Evolutionary conservation across 2,888 invertebrate genomes (phyloP).

Genomic region (Exocentrus adspersus): DNA sequence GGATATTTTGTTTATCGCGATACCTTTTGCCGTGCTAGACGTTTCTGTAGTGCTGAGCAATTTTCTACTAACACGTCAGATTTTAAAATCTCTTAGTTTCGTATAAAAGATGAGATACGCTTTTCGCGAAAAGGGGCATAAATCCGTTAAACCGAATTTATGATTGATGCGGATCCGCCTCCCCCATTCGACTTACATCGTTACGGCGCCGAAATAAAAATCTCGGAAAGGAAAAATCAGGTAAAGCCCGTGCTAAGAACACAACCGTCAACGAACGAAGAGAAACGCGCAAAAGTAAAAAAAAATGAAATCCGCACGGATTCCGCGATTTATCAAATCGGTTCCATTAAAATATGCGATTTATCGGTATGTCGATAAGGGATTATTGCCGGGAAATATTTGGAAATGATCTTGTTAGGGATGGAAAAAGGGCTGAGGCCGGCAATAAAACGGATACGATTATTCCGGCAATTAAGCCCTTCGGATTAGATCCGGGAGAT

Average conservation of each 20-base stretch:
- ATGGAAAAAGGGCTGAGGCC: neutral
- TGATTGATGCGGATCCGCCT: neutral
- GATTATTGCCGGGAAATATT: neutral
- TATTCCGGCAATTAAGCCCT: neutral
- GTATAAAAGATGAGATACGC: no score
- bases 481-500: neutral
- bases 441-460: neutral
- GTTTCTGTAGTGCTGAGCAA: no score
- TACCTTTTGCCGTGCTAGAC: no score
- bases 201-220: neutral
- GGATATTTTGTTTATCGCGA: no score
- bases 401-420: neutral
- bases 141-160: neutral
- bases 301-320: neutral
- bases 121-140: no score
- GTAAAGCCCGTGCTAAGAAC: neutral
- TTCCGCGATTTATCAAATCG: neutral
- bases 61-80: no score
- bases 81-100: no score
- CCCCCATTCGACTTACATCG: neutral
- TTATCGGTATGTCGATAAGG: constrained; percentile 3
- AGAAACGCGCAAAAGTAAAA: neutral
- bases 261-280: no score
- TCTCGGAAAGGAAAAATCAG: neutral
- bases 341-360: neutral